Conservation (phyloP, 2,888 invertebrate species). For the Himalopsyche kuldschensis region DNA sequence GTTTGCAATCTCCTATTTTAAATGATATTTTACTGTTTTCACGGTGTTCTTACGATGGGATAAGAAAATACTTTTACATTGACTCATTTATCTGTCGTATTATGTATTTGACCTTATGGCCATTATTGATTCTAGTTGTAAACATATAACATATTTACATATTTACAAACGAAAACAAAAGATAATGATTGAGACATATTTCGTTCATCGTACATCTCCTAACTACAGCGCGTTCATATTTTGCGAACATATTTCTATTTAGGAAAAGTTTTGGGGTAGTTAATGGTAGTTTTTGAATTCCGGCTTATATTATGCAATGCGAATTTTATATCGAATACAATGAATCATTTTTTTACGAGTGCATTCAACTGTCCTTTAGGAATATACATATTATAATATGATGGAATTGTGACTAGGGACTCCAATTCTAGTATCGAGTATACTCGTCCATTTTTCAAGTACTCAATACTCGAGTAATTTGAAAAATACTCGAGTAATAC, state of each 20-base stretch:
- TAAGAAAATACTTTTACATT: not conserved
- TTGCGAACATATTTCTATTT: not conserved
- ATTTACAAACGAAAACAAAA: not conserved
- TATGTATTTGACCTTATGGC: not conserved
- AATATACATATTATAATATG: too few relatives aligned
- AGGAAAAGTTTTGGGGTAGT: not conserved
- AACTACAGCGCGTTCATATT: not conserved
- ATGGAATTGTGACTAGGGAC: too few relatives aligned
- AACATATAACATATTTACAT: too few relatives aligned
- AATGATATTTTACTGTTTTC: too few relatives aligned
- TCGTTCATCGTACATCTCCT: not conserved
- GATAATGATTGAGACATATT: not conserved
- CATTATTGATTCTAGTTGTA: not conserved
- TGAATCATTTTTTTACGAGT: too few relatives aligned
- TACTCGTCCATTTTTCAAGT: too few relatives aligned
- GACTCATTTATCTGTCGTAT: not conserved
- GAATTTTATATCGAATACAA: too few relatives aligned
- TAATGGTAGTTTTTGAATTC: not conserved
- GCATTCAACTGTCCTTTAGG: too few relatives aligned
- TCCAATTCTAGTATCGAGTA: too few relatives aligned
- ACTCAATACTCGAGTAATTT: too few relatives aligned
- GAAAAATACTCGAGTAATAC: too few relatives aligned
- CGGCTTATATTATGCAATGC: not conserved
- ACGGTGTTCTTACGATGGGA: not conserved
- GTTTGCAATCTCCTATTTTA: too few relatives aligned